phyloP scores from a whole-genome alignment of 2,888 invertebrate species.

The Lymantria dispar region DNA sequence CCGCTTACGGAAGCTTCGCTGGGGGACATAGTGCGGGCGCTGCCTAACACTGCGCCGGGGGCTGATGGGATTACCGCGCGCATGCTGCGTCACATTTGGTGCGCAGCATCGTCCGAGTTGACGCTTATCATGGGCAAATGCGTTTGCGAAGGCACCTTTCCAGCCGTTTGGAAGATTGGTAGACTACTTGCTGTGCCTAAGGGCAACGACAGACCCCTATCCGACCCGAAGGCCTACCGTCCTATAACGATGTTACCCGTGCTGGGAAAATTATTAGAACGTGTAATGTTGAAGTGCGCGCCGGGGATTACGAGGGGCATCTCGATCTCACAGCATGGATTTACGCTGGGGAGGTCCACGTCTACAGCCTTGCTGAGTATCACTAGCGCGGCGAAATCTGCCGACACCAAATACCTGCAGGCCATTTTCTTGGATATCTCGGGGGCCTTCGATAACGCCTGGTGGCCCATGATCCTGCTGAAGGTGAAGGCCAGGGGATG shows the following conservation, averaged over 20 bases:
- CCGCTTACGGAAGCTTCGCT: constrained; percentile 7
- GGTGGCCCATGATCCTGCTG: constrained; percentile 43
- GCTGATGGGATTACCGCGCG: constrained; percentile 29
- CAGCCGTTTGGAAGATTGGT: constrained; percentile 30
- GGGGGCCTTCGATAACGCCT: constrained; percentile 40
- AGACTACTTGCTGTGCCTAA: constrained; percentile 30
- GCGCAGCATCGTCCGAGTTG: constrained; percentile 14
- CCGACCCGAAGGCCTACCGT: constrained; percentile 33
- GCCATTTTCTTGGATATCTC: constrained; percentile 35
- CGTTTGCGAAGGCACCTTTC: constrained; percentile 26
- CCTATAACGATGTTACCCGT: constrained; percentile 37
- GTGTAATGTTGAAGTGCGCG: constrained; percentile 21
- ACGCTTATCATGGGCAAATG: constrained; percentile 13
- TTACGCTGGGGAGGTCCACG: constrained; percentile 31
- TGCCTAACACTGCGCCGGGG: constrained; percentile 38
- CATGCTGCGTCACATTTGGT: constrained; percentile 26
- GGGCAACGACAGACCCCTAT: constrained; percentile 21
- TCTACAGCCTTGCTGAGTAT: constrained; percentile 22
- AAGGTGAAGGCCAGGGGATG: constrained; percentile 32
- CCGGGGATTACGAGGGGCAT: constrained; percentile 5
- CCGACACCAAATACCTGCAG: constrained; percentile 21
- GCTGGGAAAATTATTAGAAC: constrained; percentile 39
- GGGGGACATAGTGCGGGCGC: constrained; percentile 11
- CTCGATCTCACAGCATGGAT: constrained; percentile 36
- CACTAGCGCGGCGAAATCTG: neutral